Base-by-base conservation (phyloP, 2,113 vertebrate genomes). In the Lepidiolamprologus cunningtoni region DNA sequence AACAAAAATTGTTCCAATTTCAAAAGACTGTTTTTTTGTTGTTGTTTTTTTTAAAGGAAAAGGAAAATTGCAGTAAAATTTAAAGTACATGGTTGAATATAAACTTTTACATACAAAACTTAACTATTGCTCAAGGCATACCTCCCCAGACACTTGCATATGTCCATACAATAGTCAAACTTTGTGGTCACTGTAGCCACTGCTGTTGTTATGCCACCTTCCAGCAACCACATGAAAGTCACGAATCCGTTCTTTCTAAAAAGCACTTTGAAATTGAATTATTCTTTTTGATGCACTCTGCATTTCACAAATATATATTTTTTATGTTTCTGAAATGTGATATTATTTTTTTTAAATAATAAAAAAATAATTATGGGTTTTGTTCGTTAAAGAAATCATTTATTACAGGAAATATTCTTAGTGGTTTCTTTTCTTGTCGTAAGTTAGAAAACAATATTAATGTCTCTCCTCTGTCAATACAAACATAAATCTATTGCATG, bases 121-220 rank as follows among this genome's bases (percentile, higher is more conserved):
- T 66, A 12, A 66, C 10, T 37, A 0, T 37, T n/a, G 61, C 33
- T n/a, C 0, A 37, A n/a, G 33, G 61, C 0, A 0, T n/a, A 66
- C 61, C 19, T 21, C 33, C 1, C 19, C 0, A 0, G 6, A 21
- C 19, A 37, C 33, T 37, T n/a, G 3, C 6, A 2, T 66, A 12
- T 66, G 33, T 37, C 61, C 61, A 66, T 13, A 66, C 17, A 66
- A 37, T 66, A 66, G 61, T 66, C 4, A 37, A n/a, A 66, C 61
- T 66, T 13, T 35, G 6, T 63, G 17, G 58, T n/a, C 9, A n/a
- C 31, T 66, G 61, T 35, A 66, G 31, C 61, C 61, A 3, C 17
- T 19, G 57, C 26, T 33, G 31, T 3, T 28, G 23, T 66, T 35
- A 8, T 66, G 61, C 61, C 19, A 37, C 3, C 58, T 63, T 63